Evolutionary conservation across 2,888 invertebrate genomes (phyloP).

Genomic region (Nymphalis urticae): DNA sequence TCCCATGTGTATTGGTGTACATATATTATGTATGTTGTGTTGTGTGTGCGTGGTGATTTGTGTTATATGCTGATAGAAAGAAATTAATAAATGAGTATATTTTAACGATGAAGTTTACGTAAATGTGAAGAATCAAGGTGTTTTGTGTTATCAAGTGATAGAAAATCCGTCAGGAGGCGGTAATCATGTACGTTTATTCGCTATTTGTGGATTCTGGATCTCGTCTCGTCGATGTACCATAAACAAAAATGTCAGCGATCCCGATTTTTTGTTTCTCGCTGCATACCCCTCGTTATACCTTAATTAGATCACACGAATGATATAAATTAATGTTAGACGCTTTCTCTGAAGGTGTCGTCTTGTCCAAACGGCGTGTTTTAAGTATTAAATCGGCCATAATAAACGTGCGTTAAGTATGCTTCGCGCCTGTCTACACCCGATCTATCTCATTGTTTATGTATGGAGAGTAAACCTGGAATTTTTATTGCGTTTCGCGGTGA

Average conservation of each 20-base stretch:
- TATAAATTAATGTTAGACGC: slow-evolving; percentile 75
- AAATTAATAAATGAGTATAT: slow-evolving; percentile 77
- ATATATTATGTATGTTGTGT: slow-evolving; percentile 73
- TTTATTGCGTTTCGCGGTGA: slow-evolving; percentile 69
- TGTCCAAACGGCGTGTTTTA: slow-evolving; percentile 57
- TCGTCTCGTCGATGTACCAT: slow-evolving; percentile 79
- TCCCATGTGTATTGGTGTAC: slow-evolving; percentile 64
- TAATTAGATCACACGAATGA: slow-evolving; percentile 80
- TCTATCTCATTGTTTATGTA: slow-evolving; percentile 82
- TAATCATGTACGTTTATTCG: slow-evolving; percentile 80
- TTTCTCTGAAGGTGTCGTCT: slow-evolving; percentile 63
- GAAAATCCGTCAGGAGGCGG: slow-evolving; percentile 80
- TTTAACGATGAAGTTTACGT: slow-evolving; percentile 77
- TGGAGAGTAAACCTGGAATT: slow-evolving; percentile 78
- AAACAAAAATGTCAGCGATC: slow-evolving; percentile 83
- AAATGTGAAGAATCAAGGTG: slow-evolving; percentile 77
- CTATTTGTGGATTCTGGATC: slow-evolving; percentile 81
- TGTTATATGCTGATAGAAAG: slow-evolving; percentile 80
- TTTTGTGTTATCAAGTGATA: slow-evolving; percentile 79
- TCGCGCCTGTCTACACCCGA: slow-evolving; percentile 77
- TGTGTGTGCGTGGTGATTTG: slow-evolving; percentile 83
- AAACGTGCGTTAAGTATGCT: slow-evolving; percentile 78
- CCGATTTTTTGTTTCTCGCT: slow-evolving; percentile 81
- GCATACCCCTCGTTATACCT: slow-evolving; percentile 76
- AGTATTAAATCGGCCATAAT: slow-evolving; percentile 75